Percentiles rank a stretch among this genome's conserved stretches.
Conservation (phyloP, 2,113 vertebrate species). For the Coryphaenoides rupestris region DNA sequence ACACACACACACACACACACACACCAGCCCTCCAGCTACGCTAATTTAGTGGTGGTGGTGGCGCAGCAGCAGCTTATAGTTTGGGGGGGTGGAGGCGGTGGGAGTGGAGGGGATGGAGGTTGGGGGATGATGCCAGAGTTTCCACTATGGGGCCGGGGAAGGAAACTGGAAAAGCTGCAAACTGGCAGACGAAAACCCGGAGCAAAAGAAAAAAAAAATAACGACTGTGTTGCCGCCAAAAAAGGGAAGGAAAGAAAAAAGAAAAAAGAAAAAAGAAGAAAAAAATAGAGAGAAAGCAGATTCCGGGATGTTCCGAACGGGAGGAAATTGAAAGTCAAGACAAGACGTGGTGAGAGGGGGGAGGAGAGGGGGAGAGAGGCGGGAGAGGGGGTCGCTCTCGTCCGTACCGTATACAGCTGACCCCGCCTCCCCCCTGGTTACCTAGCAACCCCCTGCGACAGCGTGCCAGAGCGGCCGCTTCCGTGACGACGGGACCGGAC, state of each 20-base stretch:
- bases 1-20: constrained; percentile 39
- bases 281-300: no score
- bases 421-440: constrained; percentile 36
- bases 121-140: constrained; percentile 64
- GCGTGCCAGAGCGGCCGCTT: constrained; percentile 42
- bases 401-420: constrained; percentile 47
- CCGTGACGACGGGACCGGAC: constrained; percentile 42
- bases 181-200: not conserved
- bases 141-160: constrained; percentile 61
- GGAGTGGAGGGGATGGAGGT: not conserved
- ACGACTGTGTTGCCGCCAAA: no score
- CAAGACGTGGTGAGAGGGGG: not conserved
- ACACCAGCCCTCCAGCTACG: constrained; percentile 50
- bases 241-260: no score
- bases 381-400: constrained; percentile 7
- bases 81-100: not conserved
- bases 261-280: no score
- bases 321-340: constrained; percentile 13
- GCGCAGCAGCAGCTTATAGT: constrained; percentile 32
- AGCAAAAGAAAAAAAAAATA: no score
- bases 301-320: not conserved
- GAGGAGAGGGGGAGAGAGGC: not conserved
- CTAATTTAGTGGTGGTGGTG: constrained; percentile 59
- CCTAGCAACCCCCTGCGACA: constrained; percentile 69
- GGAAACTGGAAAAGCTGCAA: constrained; percentile 39